phyloP scores from a whole-genome alignment of 2,113 vertebrate genomes.

The Noturus placidus region DNA sequence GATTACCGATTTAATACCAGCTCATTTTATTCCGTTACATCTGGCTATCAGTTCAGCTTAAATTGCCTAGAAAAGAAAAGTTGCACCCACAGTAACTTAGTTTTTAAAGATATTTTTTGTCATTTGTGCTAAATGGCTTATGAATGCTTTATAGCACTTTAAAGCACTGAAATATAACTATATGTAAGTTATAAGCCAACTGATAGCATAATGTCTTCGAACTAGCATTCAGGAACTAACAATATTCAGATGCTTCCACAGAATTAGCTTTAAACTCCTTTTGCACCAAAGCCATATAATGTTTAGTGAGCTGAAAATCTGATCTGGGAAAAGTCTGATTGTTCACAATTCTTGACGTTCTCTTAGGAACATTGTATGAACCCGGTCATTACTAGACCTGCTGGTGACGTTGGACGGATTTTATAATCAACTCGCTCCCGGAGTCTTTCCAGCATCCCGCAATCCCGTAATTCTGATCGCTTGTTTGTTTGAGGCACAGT shows the following conservation, averaged over 20 bases:
- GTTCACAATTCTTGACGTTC: neutral
- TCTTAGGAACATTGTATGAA: neutral
- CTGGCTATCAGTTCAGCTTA: neutral
- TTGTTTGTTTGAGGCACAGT: neutral
- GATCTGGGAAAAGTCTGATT: neutral
- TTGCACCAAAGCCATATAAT: neutral
- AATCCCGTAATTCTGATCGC: neutral
- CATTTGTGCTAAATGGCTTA: neutral
- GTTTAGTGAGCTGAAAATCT: neutral
- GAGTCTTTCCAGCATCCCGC: neutral
- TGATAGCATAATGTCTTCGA: neutral
- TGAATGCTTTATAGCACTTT: neutral
- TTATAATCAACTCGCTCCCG: neutral
- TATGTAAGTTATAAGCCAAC: neutral
- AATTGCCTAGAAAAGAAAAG: neutral
- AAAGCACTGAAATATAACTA: neutral
- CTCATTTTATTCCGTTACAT: neutral
- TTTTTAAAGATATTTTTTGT: neutral
- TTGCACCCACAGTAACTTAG: neutral
- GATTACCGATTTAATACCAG: neutral
- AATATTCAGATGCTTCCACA: neutral
- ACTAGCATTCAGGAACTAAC: neutral
- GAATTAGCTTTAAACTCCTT: neutral
- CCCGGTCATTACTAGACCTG: neutral
- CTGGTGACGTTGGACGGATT: neutral